These are phyloP conservation scores for Bothrops alternatus DNA, from an alignment of 2,797 vertebrate genomes.

Conservation along the genomic window DNA sequence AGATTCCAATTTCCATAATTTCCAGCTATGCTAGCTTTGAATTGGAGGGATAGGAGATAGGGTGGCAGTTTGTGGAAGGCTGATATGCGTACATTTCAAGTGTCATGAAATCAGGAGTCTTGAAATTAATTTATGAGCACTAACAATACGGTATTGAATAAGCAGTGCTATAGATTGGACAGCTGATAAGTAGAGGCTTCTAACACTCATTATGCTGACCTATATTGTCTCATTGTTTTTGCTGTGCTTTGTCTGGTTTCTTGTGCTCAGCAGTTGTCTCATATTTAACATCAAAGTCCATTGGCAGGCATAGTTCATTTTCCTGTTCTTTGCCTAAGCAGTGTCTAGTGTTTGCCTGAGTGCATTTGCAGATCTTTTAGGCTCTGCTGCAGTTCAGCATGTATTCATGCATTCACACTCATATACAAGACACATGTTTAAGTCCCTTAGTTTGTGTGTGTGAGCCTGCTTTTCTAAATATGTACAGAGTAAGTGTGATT, in stretches of 20 bases:
- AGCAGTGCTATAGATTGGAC: constrained; percentile 16
- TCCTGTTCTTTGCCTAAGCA: neutral
- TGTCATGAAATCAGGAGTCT: constrained; percentile 6
- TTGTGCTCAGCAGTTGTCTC: constrained; percentile 32
- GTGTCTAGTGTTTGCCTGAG: neutral
- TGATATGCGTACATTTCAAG: neutral
- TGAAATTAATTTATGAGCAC: constrained; percentile 21
- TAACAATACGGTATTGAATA: neutral
- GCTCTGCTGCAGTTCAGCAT: neutral
- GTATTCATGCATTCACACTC: neutral
- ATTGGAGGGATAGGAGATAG: neutral
- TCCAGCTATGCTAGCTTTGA: neutral
- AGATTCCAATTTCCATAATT: neutral
- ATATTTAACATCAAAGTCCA: constrained; percentile 32
- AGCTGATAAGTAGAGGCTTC: constrained; percentile 25
- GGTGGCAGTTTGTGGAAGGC: neutral
- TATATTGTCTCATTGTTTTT: constrained; percentile 30
- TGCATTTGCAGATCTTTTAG: neutral
- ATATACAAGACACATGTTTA: neutral
- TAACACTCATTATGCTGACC: constrained; percentile 19
- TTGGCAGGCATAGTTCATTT: neutral
- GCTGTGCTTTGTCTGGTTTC: constrained; percentile 28
- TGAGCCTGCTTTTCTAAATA: neutral
- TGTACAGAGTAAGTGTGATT: neutral
- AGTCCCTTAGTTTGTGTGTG: neutral